Evolutionary conservation across 2,113 vertebrate species (phyloP).

Genomic region (Ciconia stormi): DNA sequence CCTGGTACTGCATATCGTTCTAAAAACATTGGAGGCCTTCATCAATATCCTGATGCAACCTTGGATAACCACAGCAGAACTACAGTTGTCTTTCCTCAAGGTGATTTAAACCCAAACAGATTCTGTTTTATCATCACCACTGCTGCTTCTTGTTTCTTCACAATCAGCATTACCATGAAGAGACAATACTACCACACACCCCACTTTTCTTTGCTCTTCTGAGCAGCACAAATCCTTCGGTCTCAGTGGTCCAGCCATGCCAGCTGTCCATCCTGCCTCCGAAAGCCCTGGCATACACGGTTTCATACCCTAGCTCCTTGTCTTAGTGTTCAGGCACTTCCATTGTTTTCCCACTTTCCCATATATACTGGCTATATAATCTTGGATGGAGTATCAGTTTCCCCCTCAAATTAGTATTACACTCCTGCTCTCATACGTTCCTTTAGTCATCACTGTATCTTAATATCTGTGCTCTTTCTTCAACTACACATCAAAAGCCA

Average conservation of each 20-base stretch:
- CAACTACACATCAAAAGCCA: not conserved
- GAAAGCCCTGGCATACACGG: not conserved
- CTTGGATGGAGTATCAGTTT: not conserved
- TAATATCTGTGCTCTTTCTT: not conserved
- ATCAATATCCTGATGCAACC: not conserved
- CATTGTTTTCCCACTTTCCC: not conserved
- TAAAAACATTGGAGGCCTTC: not conserved
- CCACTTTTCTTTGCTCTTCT: not conserved
- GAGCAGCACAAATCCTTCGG: not conserved
- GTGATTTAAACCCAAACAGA: not conserved
- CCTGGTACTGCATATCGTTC: not conserved
- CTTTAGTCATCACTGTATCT: not conserved
- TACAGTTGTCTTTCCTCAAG: not conserved
- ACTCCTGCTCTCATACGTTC: not conserved
- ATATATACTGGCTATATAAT: not conserved
- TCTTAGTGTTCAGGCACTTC: not conserved
- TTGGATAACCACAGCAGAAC: not conserved
- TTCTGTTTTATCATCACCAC: not conserved
- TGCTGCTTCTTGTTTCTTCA: not conserved
- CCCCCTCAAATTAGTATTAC: not conserved
- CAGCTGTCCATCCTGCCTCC: not conserved
- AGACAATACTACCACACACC: accelerated
- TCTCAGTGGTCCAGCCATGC: not conserved
- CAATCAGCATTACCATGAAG: not conserved
- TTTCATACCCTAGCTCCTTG: not conserved